phyloP scores from a whole-genome alignment of 2,888 invertebrate genomes.

The Nycteola revayana region DNA sequence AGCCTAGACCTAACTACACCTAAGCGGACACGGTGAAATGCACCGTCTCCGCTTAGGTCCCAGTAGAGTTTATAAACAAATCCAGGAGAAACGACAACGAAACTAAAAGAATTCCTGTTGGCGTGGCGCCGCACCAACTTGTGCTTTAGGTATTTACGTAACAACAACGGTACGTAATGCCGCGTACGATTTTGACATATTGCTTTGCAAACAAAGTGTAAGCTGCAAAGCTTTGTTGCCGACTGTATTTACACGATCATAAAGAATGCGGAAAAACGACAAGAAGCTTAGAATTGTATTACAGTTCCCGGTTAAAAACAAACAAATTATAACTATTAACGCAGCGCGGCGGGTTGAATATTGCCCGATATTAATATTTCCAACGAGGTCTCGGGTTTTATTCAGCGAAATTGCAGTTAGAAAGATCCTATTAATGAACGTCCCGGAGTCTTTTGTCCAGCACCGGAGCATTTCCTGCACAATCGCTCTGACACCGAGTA shows the following conservation, averaged over 20 bases:
- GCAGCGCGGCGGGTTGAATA: conserved; percentile 57
- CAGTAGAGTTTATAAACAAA: conserved; percentile 35
- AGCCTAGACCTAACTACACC: no score
- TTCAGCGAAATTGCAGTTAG: conserved; percentile 79
- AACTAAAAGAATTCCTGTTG: conserved; percentile 33
- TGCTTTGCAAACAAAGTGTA: conserved; percentile 27
- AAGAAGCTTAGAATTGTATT: conserved; percentile 23
- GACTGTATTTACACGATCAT: conserved; percentile 20
- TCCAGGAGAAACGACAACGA: conserved; percentile 19
- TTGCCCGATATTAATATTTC: conserved; percentile 77
- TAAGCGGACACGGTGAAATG: no score
- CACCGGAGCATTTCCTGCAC: conserved; percentile 72
- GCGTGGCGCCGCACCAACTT: conserved; percentile 27
- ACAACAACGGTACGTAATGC: conserved; percentile 30
- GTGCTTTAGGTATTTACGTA: conserved; percentile 29
- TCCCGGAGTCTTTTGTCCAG: conserved; percentile 71
- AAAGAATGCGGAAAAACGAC: conserved; percentile 22
- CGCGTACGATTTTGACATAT: conserved; percentile 32
- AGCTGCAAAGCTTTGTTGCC: conserved; percentile 28
- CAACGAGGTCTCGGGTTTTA: conserved; percentile 62
- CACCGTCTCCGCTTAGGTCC: conserved; percentile 26
- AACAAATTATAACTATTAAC: conserved; percentile 70
- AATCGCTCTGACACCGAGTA: conserved; percentile 79
- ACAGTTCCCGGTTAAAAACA: conserved; percentile 53
- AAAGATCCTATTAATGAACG: conserved; percentile 81